Evolutionary conservation across 2,888 invertebrate species (phyloP).

Genomic region (Drosophila kanekoi): DNA sequence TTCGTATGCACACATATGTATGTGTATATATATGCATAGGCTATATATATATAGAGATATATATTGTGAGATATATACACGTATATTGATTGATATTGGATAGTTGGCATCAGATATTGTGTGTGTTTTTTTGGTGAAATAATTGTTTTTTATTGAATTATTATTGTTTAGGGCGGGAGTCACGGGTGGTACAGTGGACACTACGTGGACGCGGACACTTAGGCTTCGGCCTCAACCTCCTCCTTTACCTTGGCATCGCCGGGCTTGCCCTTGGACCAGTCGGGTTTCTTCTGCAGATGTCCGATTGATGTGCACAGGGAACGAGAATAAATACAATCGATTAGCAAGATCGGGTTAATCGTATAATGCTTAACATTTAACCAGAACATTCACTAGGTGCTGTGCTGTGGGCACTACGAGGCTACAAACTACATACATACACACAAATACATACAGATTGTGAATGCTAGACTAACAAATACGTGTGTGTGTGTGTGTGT

Average conservation of each 20-base stretch:
- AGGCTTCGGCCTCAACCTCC: conserved; percentile 93
- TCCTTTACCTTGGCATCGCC: conserved; percentile 95
- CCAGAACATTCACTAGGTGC: conserved; percentile 49
- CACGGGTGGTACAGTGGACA: conserved; percentile 81
- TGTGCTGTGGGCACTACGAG: conserved; percentile 59
- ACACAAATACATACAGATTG: conserved; percentile 31
- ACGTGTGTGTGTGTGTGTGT: conserved; percentile 20
- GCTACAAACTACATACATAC: conserved; percentile 42
- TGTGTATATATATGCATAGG: conserved; percentile 17
- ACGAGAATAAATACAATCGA: conserved; percentile 14
- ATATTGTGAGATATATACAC: conserved; percentile 71
- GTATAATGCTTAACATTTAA: conserved; percentile 34
- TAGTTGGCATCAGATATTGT: conserved; percentile 23
- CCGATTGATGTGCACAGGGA: conserved; percentile 5
- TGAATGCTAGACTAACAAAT: conserved; percentile 32
- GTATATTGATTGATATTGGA: conserved; percentile 59
- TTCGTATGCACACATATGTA: conserved; percentile 39
- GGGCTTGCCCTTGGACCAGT: conserved; percentile 96
- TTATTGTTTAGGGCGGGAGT: conserved; percentile 84
- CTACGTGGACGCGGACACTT: conserved; percentile 86
- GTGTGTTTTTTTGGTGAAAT: conserved; percentile 45
- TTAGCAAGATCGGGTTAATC: conserved; percentile 24
- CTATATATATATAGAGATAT: conserved; percentile 45
- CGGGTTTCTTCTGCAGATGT: conserved; percentile 93
- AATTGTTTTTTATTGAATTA: conserved; percentile 41